Evolutionary conservation across 2,113 vertebrate species (phyloP).

Genomic region (Malurus elegans): DNA sequence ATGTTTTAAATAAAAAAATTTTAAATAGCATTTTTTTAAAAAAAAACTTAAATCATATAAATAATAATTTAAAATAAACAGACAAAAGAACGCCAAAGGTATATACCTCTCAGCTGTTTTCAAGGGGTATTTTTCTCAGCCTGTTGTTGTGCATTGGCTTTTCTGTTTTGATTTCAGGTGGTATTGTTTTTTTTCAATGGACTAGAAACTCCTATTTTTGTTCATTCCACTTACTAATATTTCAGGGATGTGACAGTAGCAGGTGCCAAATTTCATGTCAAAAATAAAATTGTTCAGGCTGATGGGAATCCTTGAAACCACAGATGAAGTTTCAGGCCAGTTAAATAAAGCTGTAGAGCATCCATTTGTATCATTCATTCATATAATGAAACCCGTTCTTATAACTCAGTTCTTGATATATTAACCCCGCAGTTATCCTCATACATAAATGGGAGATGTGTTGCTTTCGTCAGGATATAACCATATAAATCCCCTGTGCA

Average conservation of each 20-base stretch:
- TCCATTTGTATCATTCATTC: slow-evolving; percentile 58
- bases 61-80: background rate
- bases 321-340: slow-evolving; percentile 14
- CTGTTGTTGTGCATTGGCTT: background rate
- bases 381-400: slow-evolving; percentile 49
- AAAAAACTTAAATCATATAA: background rate
- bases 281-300: slow-evolving; percentile 18
- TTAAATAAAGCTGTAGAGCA: slow-evolving; percentile 37
- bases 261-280: slow-evolving; percentile 14
- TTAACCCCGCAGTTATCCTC: slow-evolving; percentile 37
- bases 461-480: slow-evolving; percentile 56
- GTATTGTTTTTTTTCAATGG: background rate
- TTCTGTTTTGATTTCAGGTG: background rate
- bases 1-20: background rate
- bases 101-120: background rate
- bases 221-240: background rate
- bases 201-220: background rate
- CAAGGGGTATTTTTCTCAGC: background rate
- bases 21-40: too few relatives aligned
- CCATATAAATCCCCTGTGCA: slow-evolving; percentile 44
- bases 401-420: slow-evolving; percentile 47
- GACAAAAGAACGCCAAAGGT: background rate
- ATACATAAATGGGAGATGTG: slow-evolving; percentile 53
- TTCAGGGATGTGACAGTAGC: slow-evolving; percentile 11
- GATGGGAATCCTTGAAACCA: slow-evolving; percentile 46